Conservation (phyloP, 2,888 invertebrate species). For the Pterobdella sp. region DNA sequence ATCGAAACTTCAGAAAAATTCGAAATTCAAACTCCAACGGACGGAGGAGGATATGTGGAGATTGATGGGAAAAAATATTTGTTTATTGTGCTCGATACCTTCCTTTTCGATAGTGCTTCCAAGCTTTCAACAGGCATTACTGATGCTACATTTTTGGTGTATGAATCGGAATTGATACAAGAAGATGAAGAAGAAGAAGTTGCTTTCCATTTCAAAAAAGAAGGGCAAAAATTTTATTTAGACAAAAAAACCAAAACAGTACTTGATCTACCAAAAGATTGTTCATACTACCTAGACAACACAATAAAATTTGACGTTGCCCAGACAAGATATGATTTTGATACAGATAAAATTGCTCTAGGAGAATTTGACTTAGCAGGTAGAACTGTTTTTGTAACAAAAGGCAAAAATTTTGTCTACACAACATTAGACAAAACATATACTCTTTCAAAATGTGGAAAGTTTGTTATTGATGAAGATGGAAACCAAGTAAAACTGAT, state of each 20-base stretch:
- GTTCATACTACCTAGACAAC: neutral
- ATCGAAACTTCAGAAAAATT: neutral
- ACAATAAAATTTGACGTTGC: neutral
- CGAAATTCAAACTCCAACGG: neutral
- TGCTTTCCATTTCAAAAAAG: no score
- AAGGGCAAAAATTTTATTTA: no score
- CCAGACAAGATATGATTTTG: neutral
- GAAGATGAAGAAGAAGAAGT: no score
- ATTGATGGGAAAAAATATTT: neutral
- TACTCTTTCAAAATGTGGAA: neutral
- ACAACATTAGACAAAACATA: neutral
- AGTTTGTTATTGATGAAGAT: neutral
- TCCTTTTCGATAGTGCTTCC: no score
- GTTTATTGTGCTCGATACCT: neutral
- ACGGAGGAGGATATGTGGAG: neutral
- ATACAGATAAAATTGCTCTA: neutral
- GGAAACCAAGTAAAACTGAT: neutral
- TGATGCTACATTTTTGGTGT: no score
- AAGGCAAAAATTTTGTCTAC: neutral
- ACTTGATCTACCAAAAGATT: neutral
- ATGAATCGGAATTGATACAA: no score
- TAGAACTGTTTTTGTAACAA: neutral
- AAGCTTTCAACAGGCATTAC: no score
- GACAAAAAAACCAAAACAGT: no score
- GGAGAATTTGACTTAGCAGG: neutral